Evolutionary conservation across 2,888 invertebrate species (phyloP).

Genomic region (Boloria euphrosyne): DNA sequence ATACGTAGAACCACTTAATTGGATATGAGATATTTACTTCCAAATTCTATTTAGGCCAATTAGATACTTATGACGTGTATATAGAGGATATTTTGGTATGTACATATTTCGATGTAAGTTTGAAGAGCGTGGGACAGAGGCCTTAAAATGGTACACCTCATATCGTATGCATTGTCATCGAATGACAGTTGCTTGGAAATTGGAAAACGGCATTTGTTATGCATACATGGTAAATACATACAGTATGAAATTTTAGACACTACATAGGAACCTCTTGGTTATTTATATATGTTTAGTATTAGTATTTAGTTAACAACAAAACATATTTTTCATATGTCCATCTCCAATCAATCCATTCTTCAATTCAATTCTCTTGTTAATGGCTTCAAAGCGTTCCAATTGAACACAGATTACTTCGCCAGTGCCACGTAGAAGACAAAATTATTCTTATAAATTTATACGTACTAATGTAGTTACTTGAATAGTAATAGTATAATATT

Average conservation of each 20-base stretch:
- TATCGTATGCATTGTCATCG: conserved; percentile 35
- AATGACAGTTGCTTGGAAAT: conserved; percentile 37
- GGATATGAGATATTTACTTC: conserved; percentile 12
- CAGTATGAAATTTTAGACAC: conserved; percentile 14
- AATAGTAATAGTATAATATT: too few species aligned
- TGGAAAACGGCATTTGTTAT: conserved; percentile 29
- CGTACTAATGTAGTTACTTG: too few species aligned
- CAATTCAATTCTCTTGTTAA: too few species aligned
- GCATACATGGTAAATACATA: conserved; percentile 19
- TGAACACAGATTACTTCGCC: too few species aligned
- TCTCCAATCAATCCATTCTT: too few species aligned
- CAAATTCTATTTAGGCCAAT: conserved; percentile 18
- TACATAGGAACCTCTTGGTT: too few species aligned
- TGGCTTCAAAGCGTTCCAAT: too few species aligned
- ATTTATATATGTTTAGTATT: too few species aligned
- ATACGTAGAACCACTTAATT: conserved; percentile 24
- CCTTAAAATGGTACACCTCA: conserved; percentile 32
- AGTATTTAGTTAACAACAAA: too few species aligned
- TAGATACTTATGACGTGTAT: neutral
- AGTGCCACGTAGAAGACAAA: too few species aligned
- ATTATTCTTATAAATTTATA: too few species aligned
- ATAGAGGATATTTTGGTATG: conserved; percentile 20
- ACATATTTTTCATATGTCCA: too few species aligned
- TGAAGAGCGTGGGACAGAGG: conserved; percentile 20
- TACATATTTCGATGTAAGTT: conserved; percentile 1